Base-by-base conservation (phyloP, 2,888 invertebrate species). In the Cryptophagus acutangulus region DNA sequence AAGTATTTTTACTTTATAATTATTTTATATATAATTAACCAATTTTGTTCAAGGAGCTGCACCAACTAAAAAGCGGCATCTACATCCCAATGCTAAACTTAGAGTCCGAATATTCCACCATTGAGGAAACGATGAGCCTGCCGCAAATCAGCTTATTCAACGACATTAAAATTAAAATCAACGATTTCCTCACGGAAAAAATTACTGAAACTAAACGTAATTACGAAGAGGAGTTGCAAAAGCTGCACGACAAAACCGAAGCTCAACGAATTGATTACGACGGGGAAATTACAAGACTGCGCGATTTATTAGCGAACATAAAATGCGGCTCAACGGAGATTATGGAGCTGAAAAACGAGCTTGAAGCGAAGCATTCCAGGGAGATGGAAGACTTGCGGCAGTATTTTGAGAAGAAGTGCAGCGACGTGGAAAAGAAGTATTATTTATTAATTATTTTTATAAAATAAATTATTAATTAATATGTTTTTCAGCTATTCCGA, bases 341-440 rank as follows among this genome's bases (percentile, higher is more conserved):
- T 13, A 70, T 75, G 8, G 72, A 73, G 10, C 53, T 82, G 29
- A 71, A 75, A 38, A 66, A 72, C 17, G 84, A 84, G 55, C 65
- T 85, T 17, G 78, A 79, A 38, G 60, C 67, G 2, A 79, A 80
- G 55, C 86, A 88, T 67, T 74, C 79, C 20, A 79, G 78, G 47
- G 84, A 88, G 63, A 82, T 88, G 81, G 86, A 86, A 63, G 82
- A 87, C 59, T 64, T 88, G 38, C 73, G 87, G 31, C 83, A 78
- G 6, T 88, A 87, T 58, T 88, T 87, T 59, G 88, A 88, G 59
- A 76, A 81, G 58, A 87, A 86, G 61, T 88, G 87, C 61, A 75
- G 81, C 1, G 85, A 87, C 55, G 75, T 88, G 66, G 86, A 86
- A 61, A 83, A 85, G 58, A 83, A 87, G 79, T 84, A 65, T 34